Evolutionary conservation across 2,797 vertebrate genomes (phyloP).

Genomic region (Hybognathus amarus): DNA sequence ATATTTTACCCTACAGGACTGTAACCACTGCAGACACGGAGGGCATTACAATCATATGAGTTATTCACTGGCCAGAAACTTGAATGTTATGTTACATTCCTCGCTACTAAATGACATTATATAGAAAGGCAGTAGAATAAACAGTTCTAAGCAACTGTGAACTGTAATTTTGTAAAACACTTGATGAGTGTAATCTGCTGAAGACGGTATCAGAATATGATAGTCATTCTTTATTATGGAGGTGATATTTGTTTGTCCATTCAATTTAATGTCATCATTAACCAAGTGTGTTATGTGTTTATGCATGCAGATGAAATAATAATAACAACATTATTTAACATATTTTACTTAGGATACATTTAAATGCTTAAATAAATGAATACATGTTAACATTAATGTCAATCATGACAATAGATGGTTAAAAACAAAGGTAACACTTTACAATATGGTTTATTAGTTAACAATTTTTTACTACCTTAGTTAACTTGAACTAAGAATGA

Average conservation of each 20-base stretch:
- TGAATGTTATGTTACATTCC: background rate
- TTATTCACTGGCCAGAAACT: background rate
- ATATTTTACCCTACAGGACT: conserved; percentile 4
- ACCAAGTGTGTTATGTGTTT: background rate
- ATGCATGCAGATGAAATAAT: background rate
- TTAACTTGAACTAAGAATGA: too few species aligned
- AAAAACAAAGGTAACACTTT: background rate
- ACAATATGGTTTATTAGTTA: too few species aligned
- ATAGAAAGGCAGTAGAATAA: background rate
- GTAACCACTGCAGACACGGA: background rate
- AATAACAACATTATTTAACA: background rate
- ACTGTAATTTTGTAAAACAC: background rate
- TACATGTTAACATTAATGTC: background rate
- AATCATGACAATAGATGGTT: background rate
- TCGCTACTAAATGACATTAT: background rate
- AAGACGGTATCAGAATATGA: background rate
- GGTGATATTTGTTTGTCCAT: background rate
- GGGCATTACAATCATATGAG: background rate
- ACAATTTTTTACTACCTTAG: too few species aligned
- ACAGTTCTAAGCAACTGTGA: background rate
- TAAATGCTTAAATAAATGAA: background rate
- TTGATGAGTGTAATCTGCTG: background rate
- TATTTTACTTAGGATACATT: background rate
- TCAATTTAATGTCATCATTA: background rate
- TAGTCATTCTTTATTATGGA: background rate